Evolutionary conservation across 2,888 invertebrate genomes (phyloP).

Genomic region (Tinea pellionella): DNA sequence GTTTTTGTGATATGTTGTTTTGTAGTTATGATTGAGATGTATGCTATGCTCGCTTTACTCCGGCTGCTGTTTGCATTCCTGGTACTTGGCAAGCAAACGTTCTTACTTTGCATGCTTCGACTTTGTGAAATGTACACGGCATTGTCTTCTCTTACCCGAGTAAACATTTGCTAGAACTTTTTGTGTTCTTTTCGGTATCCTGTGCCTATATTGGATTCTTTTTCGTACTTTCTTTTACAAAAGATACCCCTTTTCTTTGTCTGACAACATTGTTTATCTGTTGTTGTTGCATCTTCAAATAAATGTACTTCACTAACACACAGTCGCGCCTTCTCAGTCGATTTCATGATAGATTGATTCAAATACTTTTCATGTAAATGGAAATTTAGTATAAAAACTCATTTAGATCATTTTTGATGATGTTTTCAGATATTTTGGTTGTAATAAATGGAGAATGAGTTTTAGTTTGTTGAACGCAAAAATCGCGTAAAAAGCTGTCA

Average conservation of each 20-base stretch:
- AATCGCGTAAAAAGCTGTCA: not conserved
- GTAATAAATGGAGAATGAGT: not conserved
- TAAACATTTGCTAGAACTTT: slow-evolving; percentile 17
- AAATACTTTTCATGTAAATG: no score
- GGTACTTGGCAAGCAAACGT: slow-evolving; percentile 53
- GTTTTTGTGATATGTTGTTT: slow-evolving; percentile 3
- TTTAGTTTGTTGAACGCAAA: not conserved
- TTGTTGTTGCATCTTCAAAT: not conserved
- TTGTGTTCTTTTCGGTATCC: slow-evolving; percentile 5
- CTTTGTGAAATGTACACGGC: slow-evolving; percentile 37
- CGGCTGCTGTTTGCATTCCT: slow-evolving; percentile 53
- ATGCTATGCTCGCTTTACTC: slow-evolving; percentile 42
- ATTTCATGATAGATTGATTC: no score
- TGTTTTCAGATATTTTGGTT: not conserved
- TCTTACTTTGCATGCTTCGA: slow-evolving; percentile 52
- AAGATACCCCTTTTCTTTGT: not conserved
- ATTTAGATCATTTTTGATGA: no score
- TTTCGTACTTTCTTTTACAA: not conserved
- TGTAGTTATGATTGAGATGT: slow-evolving; percentile 12
- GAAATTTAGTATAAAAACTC: no score
- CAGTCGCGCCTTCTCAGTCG: no score
- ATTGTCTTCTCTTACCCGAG: slow-evolving; percentile 37
- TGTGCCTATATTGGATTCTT: slow-evolving; percentile 7
- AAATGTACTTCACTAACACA: not conserved
- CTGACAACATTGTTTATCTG: not conserved